phyloP scores from a whole-genome alignment of 1,140 invertebrate species.

The Diorhabda sublineata region DNA sequence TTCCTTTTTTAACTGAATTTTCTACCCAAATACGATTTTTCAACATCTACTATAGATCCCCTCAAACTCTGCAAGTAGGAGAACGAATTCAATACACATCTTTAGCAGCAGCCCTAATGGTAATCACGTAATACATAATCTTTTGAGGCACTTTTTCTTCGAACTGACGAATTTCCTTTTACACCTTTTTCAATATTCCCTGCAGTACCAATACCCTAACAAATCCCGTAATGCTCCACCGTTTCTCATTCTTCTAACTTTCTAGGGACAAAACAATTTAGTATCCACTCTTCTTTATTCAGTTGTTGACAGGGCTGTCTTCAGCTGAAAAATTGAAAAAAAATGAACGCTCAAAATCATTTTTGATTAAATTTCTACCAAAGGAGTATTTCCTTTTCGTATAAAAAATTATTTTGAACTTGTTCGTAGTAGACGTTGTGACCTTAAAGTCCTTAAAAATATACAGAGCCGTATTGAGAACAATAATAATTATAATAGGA shows the following conservation, averaged over 20 bases:
- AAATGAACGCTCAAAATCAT: too few species aligned
- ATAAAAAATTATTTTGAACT: too few species aligned
- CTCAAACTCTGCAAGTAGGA: background rate
- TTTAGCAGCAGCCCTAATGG: background rate
- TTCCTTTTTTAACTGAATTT: too few species aligned
- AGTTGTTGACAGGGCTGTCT: background rate
- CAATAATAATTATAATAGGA: too few species aligned
- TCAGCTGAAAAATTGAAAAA: background rate
- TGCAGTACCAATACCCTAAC: conserved; percentile 1
- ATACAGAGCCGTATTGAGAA: too few species aligned
- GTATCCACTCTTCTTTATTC: background rate
- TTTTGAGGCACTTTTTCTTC: background rate
- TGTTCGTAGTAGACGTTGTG: too few species aligned
- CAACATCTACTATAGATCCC: too few species aligned
- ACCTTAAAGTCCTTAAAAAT: too few species aligned
- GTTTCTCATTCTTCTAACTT: conserved; percentile 2
- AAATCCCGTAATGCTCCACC: background rate
- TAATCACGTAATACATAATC: conserved; percentile 1
- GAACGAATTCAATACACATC: background rate
- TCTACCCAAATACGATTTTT: too few species aligned
- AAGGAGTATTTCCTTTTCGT: too few species aligned
- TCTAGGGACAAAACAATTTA: background rate
- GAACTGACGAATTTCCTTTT: background rate
- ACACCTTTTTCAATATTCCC: conserved; percentile 2
- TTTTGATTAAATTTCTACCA: too few species aligned